Evolutionary conservation across 1,140 invertebrate genomes (phyloP).

Genomic region (Brachionus paranguensis): DNA sequence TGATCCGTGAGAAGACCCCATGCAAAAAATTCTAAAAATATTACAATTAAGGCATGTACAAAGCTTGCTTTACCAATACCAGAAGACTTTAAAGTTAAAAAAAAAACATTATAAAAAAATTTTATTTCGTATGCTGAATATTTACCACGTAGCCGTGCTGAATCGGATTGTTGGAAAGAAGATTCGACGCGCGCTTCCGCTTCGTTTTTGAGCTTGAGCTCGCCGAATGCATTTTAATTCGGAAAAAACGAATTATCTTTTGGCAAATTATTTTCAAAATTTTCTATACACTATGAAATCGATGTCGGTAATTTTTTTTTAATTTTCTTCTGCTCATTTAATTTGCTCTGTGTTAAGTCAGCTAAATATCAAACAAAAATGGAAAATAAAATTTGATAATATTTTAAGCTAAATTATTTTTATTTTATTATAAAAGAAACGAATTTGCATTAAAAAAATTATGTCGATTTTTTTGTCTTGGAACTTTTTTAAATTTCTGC

Average conservation of each 20-base stretch:
- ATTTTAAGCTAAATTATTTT: slow-evolving; percentile 16
- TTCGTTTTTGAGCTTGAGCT: background rate
- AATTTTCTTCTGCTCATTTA: slow-evolving; percentile 4
- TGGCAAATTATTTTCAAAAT: background rate
- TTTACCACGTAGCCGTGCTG: slow-evolving; percentile 6
- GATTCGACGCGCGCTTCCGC: background rate
- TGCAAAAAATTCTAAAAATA: slow-evolving; percentile 98
- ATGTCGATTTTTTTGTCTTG: slow-evolving; percentile 15
- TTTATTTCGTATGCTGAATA: background rate
- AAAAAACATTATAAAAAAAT: background rate
- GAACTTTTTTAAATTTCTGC: background rate
- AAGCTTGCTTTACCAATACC: slow-evolving; percentile 79
- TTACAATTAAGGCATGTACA: slow-evolving; percentile 94
- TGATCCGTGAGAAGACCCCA: slow-evolving; percentile 97
- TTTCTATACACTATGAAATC: background rate
- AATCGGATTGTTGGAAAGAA: slow-evolving; percentile 9
- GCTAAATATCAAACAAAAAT: background rate
- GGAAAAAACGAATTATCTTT: background rate
- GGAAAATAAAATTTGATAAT: slow-evolving; percentile 7
- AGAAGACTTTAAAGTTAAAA: background rate
- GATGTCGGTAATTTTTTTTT: background rate
- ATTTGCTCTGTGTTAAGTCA: background rate
- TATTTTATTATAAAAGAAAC: slow-evolving; percentile 14
- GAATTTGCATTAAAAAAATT: background rate
- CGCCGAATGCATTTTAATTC: background rate